phyloP scores from a whole-genome alignment of 2,888 invertebrate genomes.

The Himalopsyche japonica region DNA sequence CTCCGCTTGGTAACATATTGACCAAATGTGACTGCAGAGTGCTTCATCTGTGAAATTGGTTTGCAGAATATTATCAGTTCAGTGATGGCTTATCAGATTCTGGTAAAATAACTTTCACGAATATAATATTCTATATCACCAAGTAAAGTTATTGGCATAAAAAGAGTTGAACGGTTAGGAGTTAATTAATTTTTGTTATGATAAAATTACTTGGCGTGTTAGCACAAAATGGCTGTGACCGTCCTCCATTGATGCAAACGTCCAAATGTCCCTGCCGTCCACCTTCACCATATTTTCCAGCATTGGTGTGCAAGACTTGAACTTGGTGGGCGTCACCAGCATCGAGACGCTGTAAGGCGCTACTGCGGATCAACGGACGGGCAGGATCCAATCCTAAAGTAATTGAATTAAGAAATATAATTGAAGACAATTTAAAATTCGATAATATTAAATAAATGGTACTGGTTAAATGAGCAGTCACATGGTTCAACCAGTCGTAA shows the following conservation, averaged over 20 bases:
- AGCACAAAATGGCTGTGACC: conserved; percentile 74
- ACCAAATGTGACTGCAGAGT: conserved; percentile 80
- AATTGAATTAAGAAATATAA: too few species aligned
- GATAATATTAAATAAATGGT: too few species aligned
- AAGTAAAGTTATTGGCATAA: too few species aligned
- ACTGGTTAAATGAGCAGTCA: too few species aligned
- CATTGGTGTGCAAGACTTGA: conserved; percentile 78
- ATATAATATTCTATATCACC: too few species aligned
- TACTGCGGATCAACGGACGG: conserved; percentile 69
- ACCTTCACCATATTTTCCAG: conserved; percentile 76
- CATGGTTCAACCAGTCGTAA: too few species aligned
- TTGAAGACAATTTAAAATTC: too few species aligned
- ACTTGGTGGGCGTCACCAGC: conserved; percentile 78
- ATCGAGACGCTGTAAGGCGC: conserved; percentile 66
- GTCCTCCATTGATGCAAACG: conserved; percentile 80
- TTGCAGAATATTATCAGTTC: background rate
- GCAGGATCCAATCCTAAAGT: conserved; percentile 73
- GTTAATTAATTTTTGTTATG: background rate
- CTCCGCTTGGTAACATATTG: conserved; percentile 79
- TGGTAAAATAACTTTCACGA: too few species aligned
- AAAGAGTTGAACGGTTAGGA: background rate
- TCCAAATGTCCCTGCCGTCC: conserved; percentile 76
- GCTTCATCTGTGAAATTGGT: conserved; percentile 61
- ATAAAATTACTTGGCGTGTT: conserved; percentile 63
- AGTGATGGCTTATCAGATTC: conserved; percentile 42